phyloP scores from a whole-genome alignment of 2,113 vertebrate species.

The Eurystomus gularis region DNA sequence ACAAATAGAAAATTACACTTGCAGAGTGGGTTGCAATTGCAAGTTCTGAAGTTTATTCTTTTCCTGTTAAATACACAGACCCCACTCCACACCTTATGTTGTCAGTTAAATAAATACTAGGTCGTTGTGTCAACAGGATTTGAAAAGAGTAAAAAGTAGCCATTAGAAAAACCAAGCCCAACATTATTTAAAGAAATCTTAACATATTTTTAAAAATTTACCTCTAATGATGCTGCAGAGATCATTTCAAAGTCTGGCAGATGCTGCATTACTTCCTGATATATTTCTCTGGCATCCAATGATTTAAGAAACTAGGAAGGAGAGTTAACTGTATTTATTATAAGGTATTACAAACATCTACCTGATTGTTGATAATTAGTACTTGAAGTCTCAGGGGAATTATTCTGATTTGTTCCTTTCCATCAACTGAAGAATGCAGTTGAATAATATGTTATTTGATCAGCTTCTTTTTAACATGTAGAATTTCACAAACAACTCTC shows the following conservation, averaged over 20 bases:
- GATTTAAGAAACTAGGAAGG: slow-evolving; percentile 85
- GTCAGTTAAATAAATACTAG: not conserved
- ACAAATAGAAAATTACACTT: not conserved
- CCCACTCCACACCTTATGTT: not conserved
- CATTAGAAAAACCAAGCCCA: too few relatives aligned
- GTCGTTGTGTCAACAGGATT: not conserved
- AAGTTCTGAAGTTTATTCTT: not conserved
- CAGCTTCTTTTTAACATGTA: not conserved
- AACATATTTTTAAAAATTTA: slow-evolving; percentile 39
- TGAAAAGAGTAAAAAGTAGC: not conserved
- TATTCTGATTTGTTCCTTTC: not conserved
- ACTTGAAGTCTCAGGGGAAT: not conserved
- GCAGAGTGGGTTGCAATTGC: not conserved
- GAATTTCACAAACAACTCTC: not conserved
- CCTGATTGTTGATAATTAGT: not conserved
- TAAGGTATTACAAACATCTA: not conserved
- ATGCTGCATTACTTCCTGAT: slow-evolving; percentile 84
- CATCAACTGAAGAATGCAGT: not conserved
- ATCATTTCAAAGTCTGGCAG: slow-evolving; percentile 90
- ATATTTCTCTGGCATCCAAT: slow-evolving; percentile 92
- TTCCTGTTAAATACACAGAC: not conserved
- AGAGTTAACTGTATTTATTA: not conserved
- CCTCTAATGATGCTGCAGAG: slow-evolving; percentile 82
- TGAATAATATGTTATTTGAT: not conserved
- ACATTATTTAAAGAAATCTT: not conserved